Evolutionary conservation across 2,113 vertebrate species (phyloP), one percentile per base, ranked within the genome.

Genomic region (Noturus placidus): DNA sequence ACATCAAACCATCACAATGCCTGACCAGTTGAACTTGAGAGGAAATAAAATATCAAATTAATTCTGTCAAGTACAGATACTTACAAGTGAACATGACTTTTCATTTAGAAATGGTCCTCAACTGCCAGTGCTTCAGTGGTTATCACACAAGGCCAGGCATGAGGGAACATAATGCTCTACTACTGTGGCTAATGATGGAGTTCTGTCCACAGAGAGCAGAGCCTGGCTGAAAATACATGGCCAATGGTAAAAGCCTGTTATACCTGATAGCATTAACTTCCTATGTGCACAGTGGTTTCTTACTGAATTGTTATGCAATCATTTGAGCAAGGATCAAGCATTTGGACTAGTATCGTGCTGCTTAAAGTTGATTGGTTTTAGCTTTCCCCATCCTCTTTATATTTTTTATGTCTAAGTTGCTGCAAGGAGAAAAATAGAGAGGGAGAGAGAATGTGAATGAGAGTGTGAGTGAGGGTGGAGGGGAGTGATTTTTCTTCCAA

Each of bases 351-450:
- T 74, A 89, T 92, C 86, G 88, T 89, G 83, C 87, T 74, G 91
- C 89, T 92, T 91, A 72, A 92, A 93, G 91, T 93, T 89, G 93
- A 93, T 93, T 93, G 91, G 83, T 88, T 93, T 94, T 79, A 70
- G 46, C 25, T 83, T 82, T 83, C 63, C 50, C 69, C 59, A 61
- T 77, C 57, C 46, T n/a, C 70, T 25, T 65, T n/a, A 35, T 83
- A 57, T 85, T 89, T 81, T 30, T 65, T 86, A 1, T 59, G 20
- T 87, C 85, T 87, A 92, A 91, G 86, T 76, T 78, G 87, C 90
- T 88, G 86, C 69, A 30, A 65, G 63, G 38, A 86, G 82, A 30
- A 70, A 17, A 83, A 87, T 38, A 38, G 82, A 67, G 79, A 87
- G 82, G 15, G 11, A 38, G 35, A 33, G 54, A 61, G 77, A 33